phyloP scores from a whole-genome alignment of 2,797 vertebrate species.

The Luscinia luscinia region DNA sequence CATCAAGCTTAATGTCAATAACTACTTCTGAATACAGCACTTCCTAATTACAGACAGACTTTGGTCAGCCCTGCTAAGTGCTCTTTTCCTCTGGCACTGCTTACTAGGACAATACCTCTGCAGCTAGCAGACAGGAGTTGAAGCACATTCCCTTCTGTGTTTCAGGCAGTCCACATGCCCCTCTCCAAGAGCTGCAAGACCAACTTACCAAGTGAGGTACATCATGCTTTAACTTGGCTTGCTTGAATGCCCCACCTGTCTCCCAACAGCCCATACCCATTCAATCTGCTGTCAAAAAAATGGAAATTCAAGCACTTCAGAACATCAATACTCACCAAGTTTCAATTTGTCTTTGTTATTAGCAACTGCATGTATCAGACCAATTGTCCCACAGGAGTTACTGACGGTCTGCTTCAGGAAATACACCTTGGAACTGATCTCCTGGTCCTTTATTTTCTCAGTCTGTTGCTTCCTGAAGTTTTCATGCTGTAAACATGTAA shows the following conservation, averaged over 20 bases:
- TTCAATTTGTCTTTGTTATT: slow-evolving; percentile 90
- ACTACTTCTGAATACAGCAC: neutral
- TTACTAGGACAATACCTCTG: neutral
- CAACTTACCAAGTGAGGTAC: neutral
- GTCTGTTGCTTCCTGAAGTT: slow-evolving; percentile 90
- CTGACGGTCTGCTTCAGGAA: slow-evolving; percentile 92
- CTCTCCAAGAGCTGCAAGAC: neutral
- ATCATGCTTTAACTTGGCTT: neutral
- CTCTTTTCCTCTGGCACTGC: neutral
- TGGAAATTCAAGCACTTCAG: neutral
- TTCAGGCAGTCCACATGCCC: neutral
- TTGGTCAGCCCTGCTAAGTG: neutral
- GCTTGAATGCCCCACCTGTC: neutral
- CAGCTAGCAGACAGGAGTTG: neutral
- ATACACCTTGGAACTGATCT: slow-evolving; percentile 84
- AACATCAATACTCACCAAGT: slow-evolving; percentile 84
- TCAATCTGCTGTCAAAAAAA: neutral
- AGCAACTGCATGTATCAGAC: slow-evolving; percentile 90
- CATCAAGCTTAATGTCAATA: neutral
- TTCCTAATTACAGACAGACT: neutral
- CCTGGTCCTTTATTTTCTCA: slow-evolving; percentile 81
- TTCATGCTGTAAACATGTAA: slow-evolving; percentile 83
- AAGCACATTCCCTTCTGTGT: neutral
- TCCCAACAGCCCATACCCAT: neutral
- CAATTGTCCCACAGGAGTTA: slow-evolving; percentile 96